Percentiles rank a stretch among this genome's conserved stretches.
phyloP scores from a whole-genome alignment of 2,888 invertebrate genomes.

The Ferrisia virgata region DNA sequence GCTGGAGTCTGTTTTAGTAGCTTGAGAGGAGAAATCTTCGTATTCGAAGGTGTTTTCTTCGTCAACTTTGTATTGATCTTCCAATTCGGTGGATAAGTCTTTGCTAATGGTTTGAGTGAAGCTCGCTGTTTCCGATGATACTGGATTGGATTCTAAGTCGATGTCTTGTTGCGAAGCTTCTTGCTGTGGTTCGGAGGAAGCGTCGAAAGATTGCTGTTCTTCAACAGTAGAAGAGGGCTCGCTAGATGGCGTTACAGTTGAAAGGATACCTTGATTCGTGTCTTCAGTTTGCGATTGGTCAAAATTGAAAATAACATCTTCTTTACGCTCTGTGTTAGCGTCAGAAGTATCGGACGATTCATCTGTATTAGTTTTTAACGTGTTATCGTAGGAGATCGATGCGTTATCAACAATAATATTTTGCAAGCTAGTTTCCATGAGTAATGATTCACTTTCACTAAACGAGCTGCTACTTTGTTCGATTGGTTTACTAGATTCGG shows the following conservation, averaged over 20 bases:
- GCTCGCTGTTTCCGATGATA: not conserved
- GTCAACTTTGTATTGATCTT: not conserved
- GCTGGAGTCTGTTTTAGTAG: not conserved
- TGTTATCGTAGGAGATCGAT: not conserved
- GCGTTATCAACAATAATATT: slow-evolving; percentile 30
- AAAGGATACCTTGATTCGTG: not conserved
- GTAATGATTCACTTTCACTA: not conserved
- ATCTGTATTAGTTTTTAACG: not conserved
- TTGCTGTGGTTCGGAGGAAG: not conserved
- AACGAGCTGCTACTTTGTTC: not conserved
- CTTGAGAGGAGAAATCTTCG: not conserved
- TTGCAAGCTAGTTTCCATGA: slow-evolving; percentile 22
- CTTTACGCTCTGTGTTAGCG: not conserved
- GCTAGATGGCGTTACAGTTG: no score
- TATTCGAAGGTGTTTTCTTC: not conserved
- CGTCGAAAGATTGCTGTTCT: not conserved
- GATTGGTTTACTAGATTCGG: not conserved
- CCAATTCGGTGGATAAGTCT: not conserved
- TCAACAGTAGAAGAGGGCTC: not conserved
- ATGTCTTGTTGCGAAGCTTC: not conserved
- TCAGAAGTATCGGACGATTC: not conserved
- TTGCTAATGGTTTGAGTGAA: not conserved
- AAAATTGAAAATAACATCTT: not conserved
- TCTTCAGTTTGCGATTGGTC: not conserved
- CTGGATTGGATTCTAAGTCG: not conserved